Evolutionary conservation across 2,888 invertebrate genomes (phyloP), one percentile per base, ranked within the genome.

Genomic region (Dendrolimus pini): DNA sequence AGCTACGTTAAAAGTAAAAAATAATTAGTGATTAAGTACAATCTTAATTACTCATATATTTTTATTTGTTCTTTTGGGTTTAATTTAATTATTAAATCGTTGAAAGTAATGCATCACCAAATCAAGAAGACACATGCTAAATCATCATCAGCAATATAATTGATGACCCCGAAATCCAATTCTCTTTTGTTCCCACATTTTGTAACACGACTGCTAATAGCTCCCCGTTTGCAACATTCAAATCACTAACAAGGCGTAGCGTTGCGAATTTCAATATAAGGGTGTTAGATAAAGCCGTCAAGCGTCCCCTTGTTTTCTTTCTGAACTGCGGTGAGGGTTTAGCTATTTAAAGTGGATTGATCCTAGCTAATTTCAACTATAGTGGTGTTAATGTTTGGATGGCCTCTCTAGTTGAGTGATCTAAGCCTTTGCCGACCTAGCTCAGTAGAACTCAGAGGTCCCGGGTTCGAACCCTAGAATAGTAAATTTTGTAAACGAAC

Each of bases 241-340:
- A 64, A 67, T 67, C 70, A 65, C 65, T 80, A 82, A 82, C 76
- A 63, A 71, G 67, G 69, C 79, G 68, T 74, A 66, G 76, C 78
- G 70, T 71, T 63, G 60, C 78, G 62, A 80, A 83, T 80, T 64
- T 61, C 64, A 61, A 67, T 64, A 65, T 62, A 60, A 69, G 82
- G 81, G 77, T 61, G 67, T 61, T 58, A 59, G 72, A 83, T 83
- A 72, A 72, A 83, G 82, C 64, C 74, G 70, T 83, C 77, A 75
- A 63, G 13, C 41, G 58, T 65, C 65, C 68, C 68, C 18, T 53
- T 52, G 53, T 53, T 53, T 53, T 52, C 12, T 30, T 56, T 41
- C 13, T 30, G 47, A 9, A 10, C 58, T 64, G 60, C 66, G 63
- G 65, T 47, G 62, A 65, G 64, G 56, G 59, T 61, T 60, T 56